A percentile compares a stretch with the other conserved stretches of the same genome.
These are phyloP conservation scores for Hydrophis major DNA, from an alignment of 2,797 vertebrate genomes.

Conservation along the genomic window DNA sequence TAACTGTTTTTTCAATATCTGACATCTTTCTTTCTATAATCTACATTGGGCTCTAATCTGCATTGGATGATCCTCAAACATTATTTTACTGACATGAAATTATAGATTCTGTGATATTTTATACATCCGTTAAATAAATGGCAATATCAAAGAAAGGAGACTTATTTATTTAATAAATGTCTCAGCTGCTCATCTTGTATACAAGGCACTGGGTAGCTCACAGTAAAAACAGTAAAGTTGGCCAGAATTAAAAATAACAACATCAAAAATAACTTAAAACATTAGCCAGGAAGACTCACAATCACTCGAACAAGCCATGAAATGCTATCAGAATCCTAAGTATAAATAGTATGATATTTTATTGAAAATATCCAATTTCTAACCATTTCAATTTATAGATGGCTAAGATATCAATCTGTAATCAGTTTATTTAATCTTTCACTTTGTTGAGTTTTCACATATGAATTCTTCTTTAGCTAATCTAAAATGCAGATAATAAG, in stretches of 20 bases:
- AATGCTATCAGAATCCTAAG: neutral
- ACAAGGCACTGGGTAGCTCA: neutral
- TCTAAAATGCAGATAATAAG: neutral
- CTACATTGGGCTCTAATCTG: neutral
- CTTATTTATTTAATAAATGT: neutral
- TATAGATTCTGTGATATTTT: neutral
- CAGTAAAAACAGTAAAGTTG: neutral
- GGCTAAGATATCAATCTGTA: neutral
- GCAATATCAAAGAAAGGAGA: neutral
- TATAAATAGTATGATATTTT: neutral
- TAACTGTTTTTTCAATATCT: neutral
- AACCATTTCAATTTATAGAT: neutral
- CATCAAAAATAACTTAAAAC: neutral
- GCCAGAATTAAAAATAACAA: neutral
- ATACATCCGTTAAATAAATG: neutral
- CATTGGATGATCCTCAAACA: neutral
- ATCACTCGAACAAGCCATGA: neutral
- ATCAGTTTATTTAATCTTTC: neutral
- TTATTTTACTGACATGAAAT: neutral
- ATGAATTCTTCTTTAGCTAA: neutral
- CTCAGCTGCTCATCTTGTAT: neutral
- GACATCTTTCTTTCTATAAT: neutral
- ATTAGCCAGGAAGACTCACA: neutral
- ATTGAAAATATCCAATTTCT: neutral
- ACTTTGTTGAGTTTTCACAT: neutral